Conservation (phyloP, 2,113 vertebrate species). For the Prunella himalayana region DNA sequence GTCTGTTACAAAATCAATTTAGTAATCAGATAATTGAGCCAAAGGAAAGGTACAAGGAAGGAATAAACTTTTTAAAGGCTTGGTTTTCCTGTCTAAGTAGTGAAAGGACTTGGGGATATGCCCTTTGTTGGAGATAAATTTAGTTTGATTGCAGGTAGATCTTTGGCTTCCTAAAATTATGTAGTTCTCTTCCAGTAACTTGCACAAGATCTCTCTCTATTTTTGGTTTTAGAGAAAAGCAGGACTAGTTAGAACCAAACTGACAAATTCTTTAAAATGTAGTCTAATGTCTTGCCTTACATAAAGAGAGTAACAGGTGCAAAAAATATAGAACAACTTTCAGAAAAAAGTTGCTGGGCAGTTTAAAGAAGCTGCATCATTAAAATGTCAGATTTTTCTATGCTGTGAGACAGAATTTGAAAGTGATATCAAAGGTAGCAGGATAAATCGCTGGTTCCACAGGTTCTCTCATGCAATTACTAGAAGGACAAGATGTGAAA, state of each 20-base stretch:
- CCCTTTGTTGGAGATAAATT: neutral
- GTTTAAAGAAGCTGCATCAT: neutral
- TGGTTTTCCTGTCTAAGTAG: neutral
- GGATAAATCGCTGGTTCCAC: neutral
- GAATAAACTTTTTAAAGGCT: neutral
- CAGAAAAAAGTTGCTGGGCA: neutral
- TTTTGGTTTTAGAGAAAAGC: neutral
- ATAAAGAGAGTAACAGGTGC: neutral
- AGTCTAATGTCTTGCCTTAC: neutral
- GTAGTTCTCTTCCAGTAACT: neutral
- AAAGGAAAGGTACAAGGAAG: neutral
- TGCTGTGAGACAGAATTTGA: neutral
- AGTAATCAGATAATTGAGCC: constrained; percentile 15
- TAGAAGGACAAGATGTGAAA: neutral
- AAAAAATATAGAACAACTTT: neutral
- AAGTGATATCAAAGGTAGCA: neutral
- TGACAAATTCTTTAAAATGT: neutral
- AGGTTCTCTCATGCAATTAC: neutral
- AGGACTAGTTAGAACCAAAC: neutral
- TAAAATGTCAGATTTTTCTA: neutral
- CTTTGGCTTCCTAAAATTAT: neutral
- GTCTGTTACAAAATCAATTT: constrained; percentile 30
- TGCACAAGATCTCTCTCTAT: neutral
- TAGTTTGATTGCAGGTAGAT: neutral
- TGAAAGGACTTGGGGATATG: neutral